These are phyloP conservation scores for Antrozous pallidus DNA, from an alignment of 2,797 vertebrate species.

Conservation along the genomic window DNA sequence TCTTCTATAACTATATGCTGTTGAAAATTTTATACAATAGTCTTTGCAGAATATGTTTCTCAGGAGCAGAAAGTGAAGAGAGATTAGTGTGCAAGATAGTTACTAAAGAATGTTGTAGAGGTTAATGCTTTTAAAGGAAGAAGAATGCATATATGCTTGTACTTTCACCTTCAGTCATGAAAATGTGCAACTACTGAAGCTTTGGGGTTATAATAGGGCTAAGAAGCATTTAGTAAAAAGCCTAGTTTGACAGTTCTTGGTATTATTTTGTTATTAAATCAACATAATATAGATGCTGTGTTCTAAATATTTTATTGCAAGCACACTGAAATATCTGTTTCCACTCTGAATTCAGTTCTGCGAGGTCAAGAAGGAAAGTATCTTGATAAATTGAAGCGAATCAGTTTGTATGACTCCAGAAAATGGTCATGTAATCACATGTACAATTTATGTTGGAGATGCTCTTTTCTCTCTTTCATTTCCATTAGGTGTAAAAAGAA, in stretches of 20 bases:
- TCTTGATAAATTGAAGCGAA: neutral
- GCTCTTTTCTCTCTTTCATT: neutral
- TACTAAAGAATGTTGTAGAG: neutral
- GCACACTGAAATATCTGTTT: neutral
- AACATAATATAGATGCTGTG: neutral
- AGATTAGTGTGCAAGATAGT: neutral
- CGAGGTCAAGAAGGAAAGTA: neutral
- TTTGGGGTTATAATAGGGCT: neutral
- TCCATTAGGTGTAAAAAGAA: neutral
- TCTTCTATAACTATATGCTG: neutral
- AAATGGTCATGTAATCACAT: neutral
- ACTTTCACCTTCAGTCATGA: neutral
- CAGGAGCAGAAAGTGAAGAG: neutral
- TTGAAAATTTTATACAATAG: neutral
- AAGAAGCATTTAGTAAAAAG: neutral
- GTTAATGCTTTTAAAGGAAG: neutral
- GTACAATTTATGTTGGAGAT: neutral
- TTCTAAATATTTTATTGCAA: neutral
- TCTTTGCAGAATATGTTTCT: neutral
- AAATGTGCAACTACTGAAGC: neutral
- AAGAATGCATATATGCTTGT: neutral
- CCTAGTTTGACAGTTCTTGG: neutral
- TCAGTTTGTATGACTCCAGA: neutral
- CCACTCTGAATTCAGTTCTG: neutral
- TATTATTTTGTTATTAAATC: neutral